Evolutionary conservation across 37 sponge, comb jelly and placozoan genomes (phyloP).

Genomic region (Bolinopsis microptera): DNA sequence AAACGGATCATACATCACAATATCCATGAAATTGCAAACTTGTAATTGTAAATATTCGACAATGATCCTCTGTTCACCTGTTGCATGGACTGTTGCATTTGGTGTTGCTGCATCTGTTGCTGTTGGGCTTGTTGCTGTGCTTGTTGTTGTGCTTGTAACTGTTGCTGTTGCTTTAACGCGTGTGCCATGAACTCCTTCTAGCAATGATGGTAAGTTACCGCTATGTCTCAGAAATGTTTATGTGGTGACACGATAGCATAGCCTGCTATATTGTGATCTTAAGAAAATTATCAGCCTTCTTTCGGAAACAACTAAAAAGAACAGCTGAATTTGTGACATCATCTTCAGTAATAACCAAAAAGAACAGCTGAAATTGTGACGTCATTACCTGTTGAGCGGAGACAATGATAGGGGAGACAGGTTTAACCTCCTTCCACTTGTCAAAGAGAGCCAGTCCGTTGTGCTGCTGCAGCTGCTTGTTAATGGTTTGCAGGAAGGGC

Average conservation of each 20-base stretch:
- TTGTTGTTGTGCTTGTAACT: slow-evolving; percentile 37
- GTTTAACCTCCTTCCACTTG: slow-evolving; percentile 1
- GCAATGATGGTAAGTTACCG: slow-evolving; percentile 17
- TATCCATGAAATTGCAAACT: too few species aligned
- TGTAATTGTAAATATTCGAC: too few species aligned
- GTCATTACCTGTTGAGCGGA: slow-evolving; percentile 21
- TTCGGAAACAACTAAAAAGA: too few species aligned
- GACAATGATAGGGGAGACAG: background rate
- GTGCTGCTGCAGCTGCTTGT: slow-evolving; percentile 50
- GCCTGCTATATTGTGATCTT: too few species aligned
- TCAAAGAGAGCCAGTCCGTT: slow-evolving; percentile 26
- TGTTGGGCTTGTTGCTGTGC: slow-evolving; percentile 19
- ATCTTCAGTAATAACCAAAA: too few species aligned
- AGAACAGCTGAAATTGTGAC: too few species aligned
- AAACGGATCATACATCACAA: too few species aligned
- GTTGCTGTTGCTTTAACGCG: slow-evolving; percentile 55
- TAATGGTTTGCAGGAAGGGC: slow-evolving; percentile 29
- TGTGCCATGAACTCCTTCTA: slow-evolving; percentile 28
- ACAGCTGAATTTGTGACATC: too few species aligned
- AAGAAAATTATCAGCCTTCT: too few species aligned
- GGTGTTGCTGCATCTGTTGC: slow-evolving; percentile 32
- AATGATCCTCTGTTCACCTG: too few species aligned
- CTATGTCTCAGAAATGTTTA: too few species aligned
- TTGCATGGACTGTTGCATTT: background rate
- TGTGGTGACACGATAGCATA: too few species aligned